Evolutionary conservation across 1,140 invertebrate genomes (phyloP), one percentile per base, ranked within the genome.

Genomic region (Magallana ariakensis): DNA sequence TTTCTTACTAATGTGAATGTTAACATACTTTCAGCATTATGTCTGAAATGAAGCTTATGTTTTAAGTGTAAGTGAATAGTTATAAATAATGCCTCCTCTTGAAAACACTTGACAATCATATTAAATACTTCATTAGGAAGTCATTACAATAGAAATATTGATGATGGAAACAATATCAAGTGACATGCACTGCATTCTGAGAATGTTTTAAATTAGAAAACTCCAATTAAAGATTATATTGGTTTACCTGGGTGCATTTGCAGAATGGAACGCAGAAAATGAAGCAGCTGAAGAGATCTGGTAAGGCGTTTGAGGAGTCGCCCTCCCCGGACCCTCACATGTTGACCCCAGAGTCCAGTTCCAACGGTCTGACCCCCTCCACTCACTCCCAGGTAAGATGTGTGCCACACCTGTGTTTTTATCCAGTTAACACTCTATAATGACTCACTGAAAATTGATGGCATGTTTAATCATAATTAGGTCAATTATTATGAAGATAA

Each of bases 291-390:
- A 84, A 62, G 7, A 58, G 87, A 26, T 86, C 85, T 62, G 66
- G 66, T 0, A 83, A 85, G 81, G 87, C 87, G 22, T 88, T 88
- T 88, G 87, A 88, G 60, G 85, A 83, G 54, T 88, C 87, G 0
- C 85, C 87, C 19, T 82, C 87, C 15, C 70, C 85, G 16, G 87
- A 88, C 75, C 87, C 83, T 58, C 82, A 86, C 7, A 80, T 56
- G 55, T 19, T 82, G 55, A 55, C 19, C 15, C 80, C 80, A 2
- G 53, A 82, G 80, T 54, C 80, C 19, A 55, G 8, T 15, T 9
- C 53, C 15, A 55, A 55, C n/a, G 80, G 80, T 54, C 80, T 55
- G 80, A 82, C 15, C 16, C 54, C 80, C 53, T 82, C 22, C 10
- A 33, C 22, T 75, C 66, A 33, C 2, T 75, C 66, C 22, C 66